Conservation (phyloP, 1,140 invertebrate genomes). For the Elysia chlorotica region DNA sequence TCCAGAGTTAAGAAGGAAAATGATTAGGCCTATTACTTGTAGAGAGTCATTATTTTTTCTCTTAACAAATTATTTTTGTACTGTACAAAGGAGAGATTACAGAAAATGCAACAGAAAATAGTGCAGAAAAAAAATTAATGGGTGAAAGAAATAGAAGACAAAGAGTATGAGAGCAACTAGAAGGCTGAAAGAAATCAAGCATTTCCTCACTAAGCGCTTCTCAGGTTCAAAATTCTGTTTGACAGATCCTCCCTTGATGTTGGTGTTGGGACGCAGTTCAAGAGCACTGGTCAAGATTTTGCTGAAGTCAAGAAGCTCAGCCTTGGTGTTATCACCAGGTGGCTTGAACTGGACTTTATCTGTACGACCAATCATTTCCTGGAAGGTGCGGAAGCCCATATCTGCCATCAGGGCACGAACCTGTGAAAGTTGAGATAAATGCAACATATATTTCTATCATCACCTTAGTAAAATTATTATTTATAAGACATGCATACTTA, state of each 20-base stretch:
- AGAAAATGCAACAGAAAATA: not conserved
- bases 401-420: slow-evolving; percentile 87
- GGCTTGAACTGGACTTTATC: slow-evolving; percentile 71
- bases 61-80: not conserved
- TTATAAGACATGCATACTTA: no score
- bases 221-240: slow-evolving; percentile 89
- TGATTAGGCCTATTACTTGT: no score
- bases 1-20: no score
- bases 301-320: slow-evolving; percentile 82
- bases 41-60: no score
- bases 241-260: slow-evolving; percentile 88
- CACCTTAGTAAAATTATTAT: no score
- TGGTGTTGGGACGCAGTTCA: slow-evolving; percentile 84
- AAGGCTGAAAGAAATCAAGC: no score
- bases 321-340: slow-evolving; percentile 74
- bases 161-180: no score
- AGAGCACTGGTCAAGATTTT: slow-evolving; percentile 87
- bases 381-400: slow-evolving; percentile 85
- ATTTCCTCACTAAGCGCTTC: slow-evolving; percentile 74
- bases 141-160: no score
- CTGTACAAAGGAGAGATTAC: not conserved
- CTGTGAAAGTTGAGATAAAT: slow-evolving; percentile 59
- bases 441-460: no score
- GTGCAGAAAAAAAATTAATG: no score
- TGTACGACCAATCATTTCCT: slow-evolving; percentile 93